A percentile compares a stretch with the other conserved stretches of the same genome.
Evolutionary conservation across 2,888 invertebrate genomes (phyloP).

Genomic region (Oscheius sp.): DNA sequence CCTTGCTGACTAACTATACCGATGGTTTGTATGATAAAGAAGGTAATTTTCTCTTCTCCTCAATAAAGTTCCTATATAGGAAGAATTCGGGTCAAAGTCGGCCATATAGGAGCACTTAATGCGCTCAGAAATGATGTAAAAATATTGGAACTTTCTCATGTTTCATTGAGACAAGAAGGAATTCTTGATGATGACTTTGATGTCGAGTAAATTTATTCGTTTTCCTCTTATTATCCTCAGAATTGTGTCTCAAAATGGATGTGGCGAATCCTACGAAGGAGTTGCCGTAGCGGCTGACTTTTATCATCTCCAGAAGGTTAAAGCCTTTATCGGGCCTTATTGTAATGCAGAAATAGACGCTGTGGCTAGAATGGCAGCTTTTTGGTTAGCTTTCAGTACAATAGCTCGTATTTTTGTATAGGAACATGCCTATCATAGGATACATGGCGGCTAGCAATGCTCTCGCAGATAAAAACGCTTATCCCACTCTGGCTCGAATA

Average conservation of each 20-base stretch:
- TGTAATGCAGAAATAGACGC: conserved; percentile 68
- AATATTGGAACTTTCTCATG: conserved; percentile 62
- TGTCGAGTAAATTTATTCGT: conserved; percentile 63
- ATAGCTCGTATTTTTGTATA: background rate
- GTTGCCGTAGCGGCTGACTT: conserved; percentile 68
- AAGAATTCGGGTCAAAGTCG: conserved; percentile 53
- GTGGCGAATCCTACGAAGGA: conserved; percentile 67
- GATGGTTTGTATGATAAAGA: conserved; percentile 22
- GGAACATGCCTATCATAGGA: conserved; percentile 67
- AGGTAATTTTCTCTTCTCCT: background rate
- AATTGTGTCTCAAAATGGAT: conserved; percentile 62
- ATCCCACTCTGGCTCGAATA: conserved; percentile 49
- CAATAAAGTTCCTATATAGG: conserved; percentile 27
- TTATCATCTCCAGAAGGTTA: conserved; percentile 66
- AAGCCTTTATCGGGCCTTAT: conserved; percentile 67
- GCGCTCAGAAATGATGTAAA: conserved; percentile 64
- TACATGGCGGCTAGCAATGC: conserved; percentile 64
- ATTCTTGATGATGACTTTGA: conserved; percentile 64
- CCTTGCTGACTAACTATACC: conserved; percentile 17
- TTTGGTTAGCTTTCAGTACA: conserved; percentile 66
- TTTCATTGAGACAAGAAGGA: conserved; percentile 58
- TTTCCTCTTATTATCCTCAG: background rate
- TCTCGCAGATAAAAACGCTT: conserved; percentile 56
- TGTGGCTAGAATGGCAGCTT: conserved; percentile 67
- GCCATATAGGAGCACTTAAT: conserved; percentile 67